These are phyloP conservation scores for Halichondria panicea DNA, from an alignment of 37 sponge, comb jelly and placozoan genomes.

Conservation along the genomic window DNA sequence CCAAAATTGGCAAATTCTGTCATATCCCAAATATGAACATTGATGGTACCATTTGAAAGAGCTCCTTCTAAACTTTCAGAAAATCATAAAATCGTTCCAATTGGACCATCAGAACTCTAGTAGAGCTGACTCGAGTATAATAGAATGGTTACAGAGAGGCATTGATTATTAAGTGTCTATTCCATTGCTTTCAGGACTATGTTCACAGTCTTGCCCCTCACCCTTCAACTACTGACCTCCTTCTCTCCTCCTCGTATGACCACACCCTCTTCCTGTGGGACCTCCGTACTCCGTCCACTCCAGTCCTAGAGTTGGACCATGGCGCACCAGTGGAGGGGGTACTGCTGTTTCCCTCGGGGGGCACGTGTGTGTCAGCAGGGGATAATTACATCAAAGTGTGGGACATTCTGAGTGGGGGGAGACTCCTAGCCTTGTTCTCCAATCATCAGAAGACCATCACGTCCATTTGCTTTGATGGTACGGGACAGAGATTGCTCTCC, in stretches of 20 bases:
- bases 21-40: too few species aligned
- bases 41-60: too few species aligned
- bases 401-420: conserved; percentile 82
- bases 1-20: too few species aligned
- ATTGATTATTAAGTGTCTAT: too few species aligned
- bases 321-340: conserved; percentile 91
- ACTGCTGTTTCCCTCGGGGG: conserved; percentile 85
- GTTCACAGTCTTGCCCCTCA: conserved; percentile 41
- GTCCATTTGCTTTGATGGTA: conserved; percentile 76
- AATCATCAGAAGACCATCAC: conserved; percentile 99
- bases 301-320: conserved; percentile 67
- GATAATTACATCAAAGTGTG: conserved; percentile 86
- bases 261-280: conserved; percentile 96
- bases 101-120: too few species aligned
- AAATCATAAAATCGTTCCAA: too few species aligned
- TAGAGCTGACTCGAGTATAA: too few species aligned
- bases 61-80: too few species aligned
- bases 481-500: conserved; percentile 74
- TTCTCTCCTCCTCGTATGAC: conserved; percentile 88
- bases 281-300: conserved; percentile 35
- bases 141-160: too few species aligned
- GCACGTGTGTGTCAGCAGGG: conserved; percentile 76
- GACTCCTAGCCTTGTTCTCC: conserved; percentile 67
- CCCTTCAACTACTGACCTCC: conserved; percentile 41
- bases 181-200: conserved; percentile 55